phyloP scores from a whole-genome alignment of 2,113 vertebrate species.

The Atractosteus spatula region DNA sequence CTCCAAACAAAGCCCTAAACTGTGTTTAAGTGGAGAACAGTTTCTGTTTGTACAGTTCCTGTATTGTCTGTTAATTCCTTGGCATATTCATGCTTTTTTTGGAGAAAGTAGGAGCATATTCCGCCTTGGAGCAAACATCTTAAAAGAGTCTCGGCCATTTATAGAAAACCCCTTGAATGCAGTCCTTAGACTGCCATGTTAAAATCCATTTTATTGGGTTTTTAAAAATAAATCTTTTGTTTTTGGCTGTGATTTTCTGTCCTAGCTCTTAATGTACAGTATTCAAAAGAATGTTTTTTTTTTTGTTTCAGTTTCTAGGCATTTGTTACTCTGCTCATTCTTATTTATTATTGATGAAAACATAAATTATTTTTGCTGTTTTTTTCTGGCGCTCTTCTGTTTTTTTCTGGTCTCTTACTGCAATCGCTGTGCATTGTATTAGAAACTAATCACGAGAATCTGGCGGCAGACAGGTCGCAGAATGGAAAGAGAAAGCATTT shows the following conservation, averaged over 20 bases:
- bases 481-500: too few relatives aligned
- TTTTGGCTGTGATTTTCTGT: conserved; percentile 2
- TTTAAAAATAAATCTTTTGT: background rate
- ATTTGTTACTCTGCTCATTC: conserved; percentile 21
- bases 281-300: conserved; percentile 3
- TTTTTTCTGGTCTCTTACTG: background rate
- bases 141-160: background rate
- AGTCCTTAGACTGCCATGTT: background rate
- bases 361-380: conserved; percentile 38
- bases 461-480: too few relatives aligned
- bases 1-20: too few relatives aligned
- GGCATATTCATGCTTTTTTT: background rate
- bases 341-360: conserved; percentile 39
- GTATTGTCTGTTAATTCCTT: too few relatives aligned
- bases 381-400: conserved; percentile 1
- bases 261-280: background rate
- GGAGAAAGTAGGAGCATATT: background rate
- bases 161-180: background rate
- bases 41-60: too few relatives aligned
- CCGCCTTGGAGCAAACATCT: background rate
- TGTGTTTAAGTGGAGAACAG: too few relatives aligned
- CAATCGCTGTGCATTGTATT: too few relatives aligned
- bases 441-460: too few relatives aligned
- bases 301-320: conserved; percentile 14
- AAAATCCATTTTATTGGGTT: background rate